Base-by-base conservation (phyloP, 2,113 vertebrate species). In the Macquaria australasica region DNA sequence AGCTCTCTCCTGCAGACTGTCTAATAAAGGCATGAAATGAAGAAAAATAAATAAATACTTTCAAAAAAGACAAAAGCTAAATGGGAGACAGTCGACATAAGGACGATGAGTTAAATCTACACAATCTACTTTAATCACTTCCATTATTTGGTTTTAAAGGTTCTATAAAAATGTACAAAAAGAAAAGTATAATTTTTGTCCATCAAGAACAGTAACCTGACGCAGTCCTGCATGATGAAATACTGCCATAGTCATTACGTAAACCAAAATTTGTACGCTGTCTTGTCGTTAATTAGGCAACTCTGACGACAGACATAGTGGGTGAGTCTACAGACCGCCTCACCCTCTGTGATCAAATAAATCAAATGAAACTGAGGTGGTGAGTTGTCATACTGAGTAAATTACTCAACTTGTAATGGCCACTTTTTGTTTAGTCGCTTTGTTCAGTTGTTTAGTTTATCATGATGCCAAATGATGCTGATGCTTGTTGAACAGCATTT, bases 271-370 rank as follows among this genome's bases (percentile, higher is more conserved):
- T 2, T 73, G 8, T 31, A 23, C 8, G 16, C 11, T 50, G 51
- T 41, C 14, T n/a, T 56, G 28, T 15, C 6, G 12, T 21, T 23
- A 28, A 48, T 28, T 31, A 56, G 45, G n/a, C 11, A 28, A 34
- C 20, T 34, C 18, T 31, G 50, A 41, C 71, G 55, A 68, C 59
- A 73, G 25, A 48, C 25, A n/a, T 12, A 14, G 50, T 28, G 25
- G 18, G 25, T 76, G 28, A 63, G 45, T 14, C 5, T 20, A 39
- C 66, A 64, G 21, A 53, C 20, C 14, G 25, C 23, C 53, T 74
- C 23, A 48, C 25, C 64, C 45, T 39, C 78, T 73, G 2, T 64
- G 60, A 64, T 64, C 59, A 66, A 39, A 81, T 64, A 12, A 58
- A 48, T 66, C 8, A 18, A 23, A 67, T 51, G 8, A 45, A 50